Conservation (phyloP, 2,888 invertebrate genomes). For the Brachyptera risi region DNA sequence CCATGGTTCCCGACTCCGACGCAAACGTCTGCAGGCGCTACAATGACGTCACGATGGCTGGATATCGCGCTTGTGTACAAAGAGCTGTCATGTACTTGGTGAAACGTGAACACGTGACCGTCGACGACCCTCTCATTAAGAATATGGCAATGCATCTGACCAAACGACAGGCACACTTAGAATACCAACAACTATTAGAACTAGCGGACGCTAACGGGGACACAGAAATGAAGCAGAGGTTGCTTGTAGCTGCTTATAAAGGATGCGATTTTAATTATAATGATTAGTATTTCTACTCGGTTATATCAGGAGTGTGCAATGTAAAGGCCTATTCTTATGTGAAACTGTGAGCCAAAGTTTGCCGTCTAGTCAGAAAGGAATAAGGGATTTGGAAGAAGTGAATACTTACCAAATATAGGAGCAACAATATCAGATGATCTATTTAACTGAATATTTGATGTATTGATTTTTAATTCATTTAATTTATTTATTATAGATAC, state of each 20-base stretch:
- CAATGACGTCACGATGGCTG: slow-evolving; percentile 15
- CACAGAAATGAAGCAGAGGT: not conserved
- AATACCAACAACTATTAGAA: slow-evolving; percentile 11
- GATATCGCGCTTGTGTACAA: slow-evolving; percentile 14
- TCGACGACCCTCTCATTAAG: not conserved
- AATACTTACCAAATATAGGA: too few species aligned
- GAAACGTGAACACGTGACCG: not conserved
- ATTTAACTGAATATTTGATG: too few species aligned
- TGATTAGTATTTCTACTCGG: too few species aligned
- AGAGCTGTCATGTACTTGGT: slow-evolving; percentile 8
- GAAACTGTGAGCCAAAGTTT: slow-evolving; percentile 14
- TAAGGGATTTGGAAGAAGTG: not conserved
- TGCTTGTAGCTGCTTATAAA: slow-evolving; percentile 14
- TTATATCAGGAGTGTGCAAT: slow-evolving; percentile 6
- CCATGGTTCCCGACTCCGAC: slow-evolving; percentile 18
- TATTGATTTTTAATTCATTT: too few species aligned
- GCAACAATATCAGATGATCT: too few species aligned
- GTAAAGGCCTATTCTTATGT: not conserved
- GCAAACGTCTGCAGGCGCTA: not conserved
- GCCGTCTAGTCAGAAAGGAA: slow-evolving; percentile 6
- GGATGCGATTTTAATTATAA: slow-evolving; percentile 20
- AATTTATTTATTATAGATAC: too few species aligned
- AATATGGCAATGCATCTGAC: not conserved
- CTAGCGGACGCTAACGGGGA: not conserved
- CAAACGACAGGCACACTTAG: slow-evolving; percentile 7